phyloP scores from a whole-genome alignment of 2,888 invertebrate species.

The Drosophila koepferae region DNA sequence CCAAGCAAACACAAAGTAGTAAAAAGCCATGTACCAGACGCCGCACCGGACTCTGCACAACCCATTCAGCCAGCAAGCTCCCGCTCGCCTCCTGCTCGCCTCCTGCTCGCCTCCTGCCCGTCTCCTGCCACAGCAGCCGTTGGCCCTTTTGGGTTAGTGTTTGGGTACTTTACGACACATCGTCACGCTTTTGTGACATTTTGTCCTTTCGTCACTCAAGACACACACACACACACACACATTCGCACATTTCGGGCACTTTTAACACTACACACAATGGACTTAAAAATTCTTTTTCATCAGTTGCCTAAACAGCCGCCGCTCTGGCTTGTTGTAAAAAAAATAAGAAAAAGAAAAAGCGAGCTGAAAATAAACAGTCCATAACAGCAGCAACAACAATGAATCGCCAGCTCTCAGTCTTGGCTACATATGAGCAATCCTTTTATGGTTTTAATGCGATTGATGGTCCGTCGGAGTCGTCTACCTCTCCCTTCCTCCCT shows the following conservation, averaged over 20 bases:
- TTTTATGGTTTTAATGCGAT: constrained; percentile 83
- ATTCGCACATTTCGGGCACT: constrained; percentile 52
- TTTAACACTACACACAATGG: constrained; percentile 66
- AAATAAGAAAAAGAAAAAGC: neutral
- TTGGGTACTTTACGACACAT: constrained; percentile 81
- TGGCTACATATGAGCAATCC: constrained; percentile 77
- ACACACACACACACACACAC: constrained; percentile 29
- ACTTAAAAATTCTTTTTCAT: constrained; percentile 77
- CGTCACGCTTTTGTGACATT: constrained; percentile 83
- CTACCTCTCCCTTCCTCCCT: constrained; percentile 7
- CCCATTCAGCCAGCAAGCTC: constrained; percentile 25
- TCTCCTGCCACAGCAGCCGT: neutral
- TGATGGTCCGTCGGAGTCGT: constrained; percentile 71
- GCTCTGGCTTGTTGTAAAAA: constrained; percentile 33
- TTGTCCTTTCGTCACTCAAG: constrained; percentile 75
- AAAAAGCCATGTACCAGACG: constrained; percentile 58
- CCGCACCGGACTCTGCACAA: constrained; percentile 17
- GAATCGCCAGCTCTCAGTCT: constrained; percentile 48
- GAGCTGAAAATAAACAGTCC: constrained; percentile 30
- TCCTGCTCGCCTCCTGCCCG: neutral
- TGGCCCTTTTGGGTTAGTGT: constrained; percentile 55
- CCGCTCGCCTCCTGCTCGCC: neutral
- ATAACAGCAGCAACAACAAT: constrained; percentile 41
- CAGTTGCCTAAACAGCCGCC: constrained; percentile 56
- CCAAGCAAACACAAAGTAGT: constrained; percentile 52